phyloP scores from a whole-genome alignment of 2,888 invertebrate genomes.

The Mythimna vitellina region DNA sequence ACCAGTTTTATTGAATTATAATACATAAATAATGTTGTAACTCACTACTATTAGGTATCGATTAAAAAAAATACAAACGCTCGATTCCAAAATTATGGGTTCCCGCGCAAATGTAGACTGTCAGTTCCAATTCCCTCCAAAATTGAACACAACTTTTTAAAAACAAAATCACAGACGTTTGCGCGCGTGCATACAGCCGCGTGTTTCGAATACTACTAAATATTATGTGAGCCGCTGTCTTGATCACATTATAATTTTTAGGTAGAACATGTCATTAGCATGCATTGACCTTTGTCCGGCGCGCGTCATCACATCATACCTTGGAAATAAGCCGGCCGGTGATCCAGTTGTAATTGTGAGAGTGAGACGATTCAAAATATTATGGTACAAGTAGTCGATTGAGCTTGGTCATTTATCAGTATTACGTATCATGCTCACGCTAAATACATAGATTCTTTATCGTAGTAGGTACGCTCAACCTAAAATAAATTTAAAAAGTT shows the following conservation, averaged over 20 bases:
- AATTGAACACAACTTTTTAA: conserved; percentile 38
- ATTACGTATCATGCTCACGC: background rate
- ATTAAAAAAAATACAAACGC: conserved; percentile 14
- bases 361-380: conserved; percentile 5
- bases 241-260: conserved; percentile 42
- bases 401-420: conserved; percentile 1
- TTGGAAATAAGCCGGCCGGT: conserved; percentile 15
- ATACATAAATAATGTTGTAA: background rate
- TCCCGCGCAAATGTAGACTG: conserved; percentile 46
- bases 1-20: background rate
- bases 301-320: conserved; percentile 1
- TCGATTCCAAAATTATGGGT: conserved; percentile 1
- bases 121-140: conserved; percentile 33
- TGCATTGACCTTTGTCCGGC: conserved; percentile 32
- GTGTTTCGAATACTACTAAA: conserved; percentile 54
- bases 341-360: background rate
- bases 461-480: background rate
- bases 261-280: conserved; percentile 11
- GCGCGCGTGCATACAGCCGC: conserved; percentile 57
- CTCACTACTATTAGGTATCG: background rate
- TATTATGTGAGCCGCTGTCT: conserved; percentile 25
- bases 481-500: background rate
- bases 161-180: conserved; percentile 45
- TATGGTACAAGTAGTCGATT: background rate
- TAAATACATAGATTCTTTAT: background rate